phyloP scores from a whole-genome alignment of 2,113 vertebrate genomes.

The Anas platyrhynchos region DNA sequence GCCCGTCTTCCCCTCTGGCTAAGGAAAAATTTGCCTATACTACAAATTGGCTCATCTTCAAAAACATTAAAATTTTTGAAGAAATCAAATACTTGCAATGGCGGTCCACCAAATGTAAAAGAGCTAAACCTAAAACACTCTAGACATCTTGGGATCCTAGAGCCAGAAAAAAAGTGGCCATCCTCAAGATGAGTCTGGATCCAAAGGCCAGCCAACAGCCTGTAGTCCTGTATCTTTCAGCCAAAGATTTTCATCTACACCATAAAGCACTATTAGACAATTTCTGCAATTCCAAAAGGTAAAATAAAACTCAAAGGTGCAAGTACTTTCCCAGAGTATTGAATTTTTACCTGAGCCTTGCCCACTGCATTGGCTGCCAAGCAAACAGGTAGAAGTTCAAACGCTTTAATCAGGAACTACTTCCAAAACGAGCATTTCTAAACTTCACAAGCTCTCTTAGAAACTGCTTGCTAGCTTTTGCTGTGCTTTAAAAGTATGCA shows the following conservation, averaged over 20 bases:
- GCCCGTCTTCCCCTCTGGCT: not conserved
- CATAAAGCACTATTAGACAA: not conserved
- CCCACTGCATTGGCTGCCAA: accelerated
- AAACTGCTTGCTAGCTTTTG: not conserved
- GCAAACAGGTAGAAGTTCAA: not conserved
- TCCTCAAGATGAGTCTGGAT: not conserved
- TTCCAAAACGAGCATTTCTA: not conserved
- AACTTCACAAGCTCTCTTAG: not conserved
- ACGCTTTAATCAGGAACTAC: not conserved
- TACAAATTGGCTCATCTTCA: not conserved
- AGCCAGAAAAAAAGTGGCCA: not conserved
- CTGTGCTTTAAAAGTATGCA: not conserved
- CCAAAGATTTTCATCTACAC: not conserved
- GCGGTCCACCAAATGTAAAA: not conserved
- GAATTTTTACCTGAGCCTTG: not conserved
- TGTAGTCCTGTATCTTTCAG: not conserved
- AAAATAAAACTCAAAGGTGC: not conserved
- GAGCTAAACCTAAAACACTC: not conserved
- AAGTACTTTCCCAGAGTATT: not conserved
- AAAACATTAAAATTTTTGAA: not conserved
- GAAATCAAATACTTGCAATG: not conserved
- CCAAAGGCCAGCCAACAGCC: not conserved
- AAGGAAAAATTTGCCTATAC: not conserved
- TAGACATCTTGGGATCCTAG: not conserved
- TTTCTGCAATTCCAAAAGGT: not conserved